Base-by-base conservation (phyloP, 2,888 invertebrate genomes). In the Halictus ligatus region DNA sequence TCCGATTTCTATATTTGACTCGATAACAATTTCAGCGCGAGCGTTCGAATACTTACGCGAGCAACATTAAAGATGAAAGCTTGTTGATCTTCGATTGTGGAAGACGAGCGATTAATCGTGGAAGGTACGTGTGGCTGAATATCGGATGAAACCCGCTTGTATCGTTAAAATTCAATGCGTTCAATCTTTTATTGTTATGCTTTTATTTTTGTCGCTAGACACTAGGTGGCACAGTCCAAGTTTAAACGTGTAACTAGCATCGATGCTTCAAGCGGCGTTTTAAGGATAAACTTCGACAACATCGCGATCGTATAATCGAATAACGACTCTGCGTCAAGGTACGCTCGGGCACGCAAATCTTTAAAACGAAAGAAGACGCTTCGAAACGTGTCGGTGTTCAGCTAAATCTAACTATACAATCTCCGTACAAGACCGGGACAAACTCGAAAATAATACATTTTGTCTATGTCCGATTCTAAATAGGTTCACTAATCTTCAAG, bases 181-280 rank as follows among this genome's bases (percentile, higher is more conserved):
- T 78, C 60, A 75, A 75, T 50, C 67, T 89, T 87, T 87, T 89
- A 87, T 89, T 89, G 58, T 79, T 84, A 72, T 73, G 64, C 81
- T 75, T 40, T 40, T 81, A 80, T 75, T 78, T 79, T 29, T 64
- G 46, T 72, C 81, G 73, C 67, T 89, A 80, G 77, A 85, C 77
- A 86, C 69, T 86, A 18, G 64, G 75, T 86, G 81, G 80, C 90
- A 89, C 85, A 80, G 60, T 80, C 64, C 48, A 82, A 81, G 46
- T 80, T 87, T 48, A 81, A 81, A 78, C 58, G 48, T 81, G 40
- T 83, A 80, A 85, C 58, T 74, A 64, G 50, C 77, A 64, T 72
- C 77, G 67, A 25, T 72, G 58, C 64, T 84, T 69, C 73, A 83
- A 60, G 29, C 80, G 48, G 54, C 46, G 77, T 25, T 35, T 46